Evolutionary conservation across 2,797 vertebrate species (phyloP), one percentile per base, ranked within the genome.

Genomic region (Cetoscarus ocellatus): DNA sequence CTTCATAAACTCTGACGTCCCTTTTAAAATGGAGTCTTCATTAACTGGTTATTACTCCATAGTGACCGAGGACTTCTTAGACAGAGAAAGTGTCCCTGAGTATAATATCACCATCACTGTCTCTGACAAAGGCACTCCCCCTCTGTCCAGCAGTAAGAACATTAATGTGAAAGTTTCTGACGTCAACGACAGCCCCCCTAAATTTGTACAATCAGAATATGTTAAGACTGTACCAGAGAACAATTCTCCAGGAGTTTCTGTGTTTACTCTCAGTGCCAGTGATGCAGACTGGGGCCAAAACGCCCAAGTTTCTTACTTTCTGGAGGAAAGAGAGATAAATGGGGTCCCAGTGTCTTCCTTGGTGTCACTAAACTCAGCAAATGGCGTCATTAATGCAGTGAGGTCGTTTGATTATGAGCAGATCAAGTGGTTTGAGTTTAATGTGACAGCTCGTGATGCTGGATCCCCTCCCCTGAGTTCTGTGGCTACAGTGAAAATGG

Each of bases 271-370:
- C 35, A 87, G 51, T 11, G 95, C 95, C 1, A 66, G 10, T 8
- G 95, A 96, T 61, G 70, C 80, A 0, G 95, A 96, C 72, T 93
- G 69, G 66, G 86, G 88, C 4, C 91, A 94, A 56, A 96, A 95
- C 52, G 87, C 92, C 3, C 86, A 67, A 0, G 11, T 96, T n/a
- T 92, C 90, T 35, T 95, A 96, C 45, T 92, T 92, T 34, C 19
- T 95, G 36, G 79, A 72, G 0, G 90, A 92, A 6, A 88, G 70
- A 18, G 61, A 80, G 3, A 72, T 91, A 15, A 82, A 85, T 8
- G 92, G 90, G 0, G 50, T 44, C 1, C 44, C 83, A n/a, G 50
- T 95, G 4, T 92, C 92, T 1, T 91, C 90, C 0, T 88, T 91
- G 1, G 53, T 95, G 10, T 94, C 94, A 3, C 17, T 92, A 10